Conservation (phyloP, 2,888 invertebrate species). For the Agrilus biguttatus region DNA sequence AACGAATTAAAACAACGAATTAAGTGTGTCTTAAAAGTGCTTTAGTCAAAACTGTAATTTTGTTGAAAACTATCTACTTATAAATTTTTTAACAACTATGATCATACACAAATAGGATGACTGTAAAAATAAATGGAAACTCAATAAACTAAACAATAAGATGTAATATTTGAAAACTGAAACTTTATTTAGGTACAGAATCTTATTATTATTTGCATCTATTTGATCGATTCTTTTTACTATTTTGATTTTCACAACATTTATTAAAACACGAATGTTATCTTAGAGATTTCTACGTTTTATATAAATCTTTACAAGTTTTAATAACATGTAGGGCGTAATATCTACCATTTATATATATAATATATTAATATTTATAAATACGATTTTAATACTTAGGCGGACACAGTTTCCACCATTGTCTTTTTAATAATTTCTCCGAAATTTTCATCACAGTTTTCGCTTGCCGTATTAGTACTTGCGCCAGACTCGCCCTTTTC, state of each 20-base stretch:
- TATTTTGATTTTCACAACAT: constrained; percentile 28
- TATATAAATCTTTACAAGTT: constrained; percentile 31
- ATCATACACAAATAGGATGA: too few relatives aligned
- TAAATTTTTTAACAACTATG: too few relatives aligned
- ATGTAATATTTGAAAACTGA: not conserved
- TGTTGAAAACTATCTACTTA: too few relatives aligned
- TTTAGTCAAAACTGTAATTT: too few relatives aligned
- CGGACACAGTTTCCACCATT: constrained; percentile 80
- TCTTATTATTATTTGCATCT: constrained; percentile 3
- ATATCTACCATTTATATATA: constrained; percentile 15
- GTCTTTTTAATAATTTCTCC: constrained; percentile 87
- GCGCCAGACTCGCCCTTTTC: constrained; percentile 17
- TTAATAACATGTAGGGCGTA: constrained; percentile 27
- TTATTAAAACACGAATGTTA: constrained; percentile 32
- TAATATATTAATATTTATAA: constrained; percentile 12
- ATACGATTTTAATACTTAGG: constrained; percentile 35
- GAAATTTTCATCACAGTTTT: constrained; percentile 58
- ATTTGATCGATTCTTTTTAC: not conserved
- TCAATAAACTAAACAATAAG: too few relatives aligned
- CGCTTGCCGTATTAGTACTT: constrained; percentile 18
- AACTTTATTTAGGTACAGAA: not conserved
- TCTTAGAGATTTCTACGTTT: constrained; percentile 27
- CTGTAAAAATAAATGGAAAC: too few relatives aligned
- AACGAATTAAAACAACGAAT: too few relatives aligned
- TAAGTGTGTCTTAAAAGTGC: too few relatives aligned